Evolutionary conservation across 2,113 vertebrate species (phyloP).

Genomic region (Strix aluco): DNA sequence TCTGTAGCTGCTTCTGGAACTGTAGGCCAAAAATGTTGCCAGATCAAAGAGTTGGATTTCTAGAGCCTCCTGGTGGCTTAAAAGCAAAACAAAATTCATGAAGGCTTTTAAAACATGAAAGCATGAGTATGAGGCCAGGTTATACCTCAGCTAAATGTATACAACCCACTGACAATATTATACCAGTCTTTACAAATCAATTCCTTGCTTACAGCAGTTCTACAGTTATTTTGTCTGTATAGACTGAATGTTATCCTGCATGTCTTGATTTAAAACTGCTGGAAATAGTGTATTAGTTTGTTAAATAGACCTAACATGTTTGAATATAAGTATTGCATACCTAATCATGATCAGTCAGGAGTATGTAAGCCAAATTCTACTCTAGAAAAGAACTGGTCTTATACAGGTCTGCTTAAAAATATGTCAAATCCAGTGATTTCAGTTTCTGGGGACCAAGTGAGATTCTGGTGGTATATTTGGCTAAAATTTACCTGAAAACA

Average conservation of each 20-base stretch:
- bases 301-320: background rate
- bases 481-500: background rate
- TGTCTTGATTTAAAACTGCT: background rate
- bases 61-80: slow-evolving; percentile 74
- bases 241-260: background rate
- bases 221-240: background rate
- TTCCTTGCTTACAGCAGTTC: background rate
- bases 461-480: background rate
- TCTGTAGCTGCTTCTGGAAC: background rate
- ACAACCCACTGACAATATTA: background rate
- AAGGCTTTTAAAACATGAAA: background rate
- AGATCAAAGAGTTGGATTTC: slow-evolving; percentile 47
- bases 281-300: background rate
- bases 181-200: background rate
- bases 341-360: background rate
- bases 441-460: background rate
- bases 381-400: background rate
- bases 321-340: background rate
- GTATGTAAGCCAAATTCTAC: background rate
- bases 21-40: background rate
- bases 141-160: background rate
- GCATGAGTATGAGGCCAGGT: background rate
- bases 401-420: background rate
- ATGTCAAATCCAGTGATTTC: background rate
- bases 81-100: slow-evolving; percentile 21